phyloP scores from a whole-genome alignment of 2,797 vertebrate genomes.

The Chiroxiphia lanceolata region DNA sequence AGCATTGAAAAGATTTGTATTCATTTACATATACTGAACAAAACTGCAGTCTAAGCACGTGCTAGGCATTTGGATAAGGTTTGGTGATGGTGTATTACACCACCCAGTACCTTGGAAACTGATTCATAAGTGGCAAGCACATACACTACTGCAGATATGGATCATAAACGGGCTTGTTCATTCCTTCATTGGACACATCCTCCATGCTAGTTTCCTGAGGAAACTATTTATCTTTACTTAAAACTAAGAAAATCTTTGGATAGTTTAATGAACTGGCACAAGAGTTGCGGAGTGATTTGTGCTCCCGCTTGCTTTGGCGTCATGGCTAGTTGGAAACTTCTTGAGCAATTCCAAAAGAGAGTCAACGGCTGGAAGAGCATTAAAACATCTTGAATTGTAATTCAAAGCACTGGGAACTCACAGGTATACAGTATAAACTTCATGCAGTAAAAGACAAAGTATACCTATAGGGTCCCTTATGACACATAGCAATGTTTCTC shows the following conservation, averaged over 20 bases:
- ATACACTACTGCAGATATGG: rapidly evolving
- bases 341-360: neutral
- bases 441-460: neutral
- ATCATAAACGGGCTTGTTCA: neutral
- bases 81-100: neutral
- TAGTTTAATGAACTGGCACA: neutral
- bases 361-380: neutral
- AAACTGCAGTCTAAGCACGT: neutral
- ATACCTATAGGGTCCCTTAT: neutral
- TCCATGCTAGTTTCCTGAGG: neutral
- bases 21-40: neutral
- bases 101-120: neutral
- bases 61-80: neutral
- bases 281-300: neutral
- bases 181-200: neutral
- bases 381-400: neutral
- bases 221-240: neutral
- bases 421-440: neutral
- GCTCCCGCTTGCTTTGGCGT: neutral
- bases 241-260: neutral
- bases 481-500: neutral
- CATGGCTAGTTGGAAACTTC: neutral
- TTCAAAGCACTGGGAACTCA: neutral
- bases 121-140: neutral
- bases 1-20: neutral